phyloP scores from a whole-genome alignment of 2,797 vertebrate species.

The Salarias fasciatus region DNA sequence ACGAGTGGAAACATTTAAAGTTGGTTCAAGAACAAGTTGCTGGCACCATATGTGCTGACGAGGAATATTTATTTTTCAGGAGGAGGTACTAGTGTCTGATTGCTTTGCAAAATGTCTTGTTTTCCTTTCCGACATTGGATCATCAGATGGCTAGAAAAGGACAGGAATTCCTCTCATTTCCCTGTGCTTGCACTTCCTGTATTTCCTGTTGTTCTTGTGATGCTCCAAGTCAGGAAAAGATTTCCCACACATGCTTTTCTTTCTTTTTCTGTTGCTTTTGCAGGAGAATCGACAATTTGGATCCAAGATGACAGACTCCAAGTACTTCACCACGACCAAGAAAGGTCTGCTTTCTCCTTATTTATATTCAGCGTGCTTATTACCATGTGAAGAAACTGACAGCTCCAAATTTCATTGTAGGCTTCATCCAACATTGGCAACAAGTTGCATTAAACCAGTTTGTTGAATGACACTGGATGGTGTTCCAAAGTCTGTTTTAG shows the following conservation, averaged over 20 bases:
- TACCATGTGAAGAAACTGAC: no score
- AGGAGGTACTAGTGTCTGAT: constrained; percentile 16
- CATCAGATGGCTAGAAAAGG: constrained; percentile 41
- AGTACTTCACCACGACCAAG: constrained; percentile 99
- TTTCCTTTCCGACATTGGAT: constrained; percentile 39
- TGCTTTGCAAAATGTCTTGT: constrained; percentile 54
- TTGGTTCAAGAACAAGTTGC: constrained; percentile 1
- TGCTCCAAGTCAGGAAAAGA: constrained; percentile 35
- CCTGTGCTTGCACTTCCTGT: constrained; percentile 69
- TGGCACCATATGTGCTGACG: constrained; percentile 48
- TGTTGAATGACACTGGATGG: no score
- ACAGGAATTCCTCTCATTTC: constrained; percentile 75
- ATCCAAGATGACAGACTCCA: constrained; percentile 97
- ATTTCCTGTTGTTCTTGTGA: constrained; percentile 67
- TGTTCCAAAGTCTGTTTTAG: no score
- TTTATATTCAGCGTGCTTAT: no score
- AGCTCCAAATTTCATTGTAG: no score
- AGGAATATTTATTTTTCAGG: constrained; percentile 16
- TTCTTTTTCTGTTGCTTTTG: constrained; percentile 53
- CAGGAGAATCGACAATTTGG: constrained; percentile 86
- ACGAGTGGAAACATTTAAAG: constrained; percentile 17
- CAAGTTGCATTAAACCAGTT: no score
- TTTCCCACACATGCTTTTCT: constrained; percentile 29
- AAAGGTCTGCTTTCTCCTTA: constrained; percentile 85
- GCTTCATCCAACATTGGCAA: no score